These are phyloP conservation scores for Leptogaster cylindrica DNA, from an alignment of 2,888 invertebrate species.

Conservation along the genomic window DNA sequence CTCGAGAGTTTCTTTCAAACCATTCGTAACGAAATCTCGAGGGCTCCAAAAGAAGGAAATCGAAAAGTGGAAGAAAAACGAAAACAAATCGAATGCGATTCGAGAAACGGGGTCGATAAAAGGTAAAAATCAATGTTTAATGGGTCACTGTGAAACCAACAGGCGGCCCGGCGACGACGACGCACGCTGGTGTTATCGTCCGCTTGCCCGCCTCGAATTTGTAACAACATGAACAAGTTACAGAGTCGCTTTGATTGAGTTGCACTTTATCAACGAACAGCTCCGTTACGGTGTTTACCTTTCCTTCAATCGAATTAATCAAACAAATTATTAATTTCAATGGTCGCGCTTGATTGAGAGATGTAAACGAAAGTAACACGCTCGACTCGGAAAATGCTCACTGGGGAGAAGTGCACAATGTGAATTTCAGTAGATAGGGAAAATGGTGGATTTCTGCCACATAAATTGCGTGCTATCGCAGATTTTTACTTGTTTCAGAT, in stretches of 20 bases:
- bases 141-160: constrained; percentile 27
- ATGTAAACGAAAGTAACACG: constrained; percentile 15
- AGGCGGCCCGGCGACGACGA: too few species aligned
- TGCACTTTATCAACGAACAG: too few species aligned
- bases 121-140: constrained; percentile 39
- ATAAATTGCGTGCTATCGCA: too few species aligned
- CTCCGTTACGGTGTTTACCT: too few species aligned
- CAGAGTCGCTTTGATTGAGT: too few species aligned
- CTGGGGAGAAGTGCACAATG: constrained; percentile 7
- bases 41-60: constrained; percentile 22
- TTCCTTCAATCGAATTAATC: not conserved
- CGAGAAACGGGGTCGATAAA: constrained; percentile 36
- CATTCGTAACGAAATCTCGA: not conserved
- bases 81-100: constrained; percentile 24
- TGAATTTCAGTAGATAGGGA: constrained; percentile 21
- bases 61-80: constrained; percentile 25
- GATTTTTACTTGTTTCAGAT: too few species aligned
- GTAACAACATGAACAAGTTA: too few species aligned
- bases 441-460: too few species aligned
- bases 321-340: constrained; percentile 20
- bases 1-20: constrained; percentile 1
- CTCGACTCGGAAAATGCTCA: too few species aligned
- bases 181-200: too few species aligned
- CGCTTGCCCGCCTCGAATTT: too few species aligned
- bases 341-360: constrained; percentile 8